These are phyloP conservation scores for Plodia interpunctella DNA, from an alignment of 1,140 invertebrate genomes.

Conservation along the genomic window DNA sequence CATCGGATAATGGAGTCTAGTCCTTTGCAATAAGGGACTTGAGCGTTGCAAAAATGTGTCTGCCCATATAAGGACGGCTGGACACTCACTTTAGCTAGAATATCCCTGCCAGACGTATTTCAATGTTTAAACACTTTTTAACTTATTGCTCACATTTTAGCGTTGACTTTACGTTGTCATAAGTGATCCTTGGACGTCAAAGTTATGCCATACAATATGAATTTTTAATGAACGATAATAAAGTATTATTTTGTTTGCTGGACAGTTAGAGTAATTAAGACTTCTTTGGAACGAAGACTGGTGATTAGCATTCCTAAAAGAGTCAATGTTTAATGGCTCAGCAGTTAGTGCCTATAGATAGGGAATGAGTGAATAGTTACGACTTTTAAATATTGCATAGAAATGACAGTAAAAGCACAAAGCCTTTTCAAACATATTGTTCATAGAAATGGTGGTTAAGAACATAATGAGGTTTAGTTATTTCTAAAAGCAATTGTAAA, in stretches of 20 bases:
- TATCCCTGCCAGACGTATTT: background rate
- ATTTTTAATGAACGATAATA: background rate
- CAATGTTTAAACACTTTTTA: background rate
- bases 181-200: background rate
- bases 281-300: background rate
- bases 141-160: background rate
- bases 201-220: background rate
- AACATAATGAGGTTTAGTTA: too few species aligned
- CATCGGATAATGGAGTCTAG: background rate
- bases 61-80: background rate
- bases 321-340: background rate
- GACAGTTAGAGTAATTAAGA: slow-evolving; percentile 1
- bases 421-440: background rate
- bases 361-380: background rate
- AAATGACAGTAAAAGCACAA: background rate
- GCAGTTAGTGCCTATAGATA: too few species aligned
- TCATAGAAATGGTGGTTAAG: background rate
- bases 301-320: background rate
- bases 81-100: slow-evolving; percentile 6
- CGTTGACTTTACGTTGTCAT: background rate
- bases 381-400: slow-evolving; percentile 1
- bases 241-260: background rate
- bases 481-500: too few species aligned
- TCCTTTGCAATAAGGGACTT: background rate
- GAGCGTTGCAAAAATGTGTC: background rate